Percentiles rank a stretch among this genome's conserved stretches.
phyloP scores from a whole-genome alignment of 1,140 invertebrate genomes.

The Anagrus nilaparvatae region DNA sequence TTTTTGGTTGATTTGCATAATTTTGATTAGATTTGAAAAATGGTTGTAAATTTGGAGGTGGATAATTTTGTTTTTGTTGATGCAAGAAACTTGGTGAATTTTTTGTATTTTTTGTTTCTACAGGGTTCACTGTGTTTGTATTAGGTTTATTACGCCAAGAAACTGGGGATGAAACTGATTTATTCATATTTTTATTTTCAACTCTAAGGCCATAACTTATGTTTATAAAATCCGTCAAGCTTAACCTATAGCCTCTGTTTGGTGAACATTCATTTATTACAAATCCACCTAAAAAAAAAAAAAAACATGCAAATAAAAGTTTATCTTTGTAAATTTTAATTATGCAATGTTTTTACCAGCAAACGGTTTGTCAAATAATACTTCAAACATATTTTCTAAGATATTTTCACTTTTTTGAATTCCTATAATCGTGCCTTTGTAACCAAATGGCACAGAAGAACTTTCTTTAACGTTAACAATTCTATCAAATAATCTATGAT shows the following conservation, averaged over 20 bases:
- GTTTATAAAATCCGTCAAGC: constrained; percentile 49
- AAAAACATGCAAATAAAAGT: background rate
- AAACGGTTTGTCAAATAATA: constrained; percentile 71
- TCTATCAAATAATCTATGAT: constrained; percentile 67
- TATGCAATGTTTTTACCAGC: constrained; percentile 20
- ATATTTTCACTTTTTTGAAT: constrained; percentile 45
- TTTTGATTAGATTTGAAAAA: no score
- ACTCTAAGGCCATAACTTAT: constrained; percentile 43
- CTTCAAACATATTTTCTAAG: constrained; percentile 51
- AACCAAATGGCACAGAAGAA: constrained; percentile 69
- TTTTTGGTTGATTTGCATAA: no score
- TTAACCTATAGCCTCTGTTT: constrained; percentile 44
- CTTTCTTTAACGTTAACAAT: constrained; percentile 66
- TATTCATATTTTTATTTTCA: constrained; percentile 31
- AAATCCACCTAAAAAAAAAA: constrained; percentile 46
- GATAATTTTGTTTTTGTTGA: background rate
- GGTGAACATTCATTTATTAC: constrained; percentile 42
- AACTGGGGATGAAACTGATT: background rate
- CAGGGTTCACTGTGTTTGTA: background rate
- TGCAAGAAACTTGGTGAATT: background rate
- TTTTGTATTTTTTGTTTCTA: background rate
- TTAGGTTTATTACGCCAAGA: no score
- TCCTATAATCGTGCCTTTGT: constrained; percentile 72
- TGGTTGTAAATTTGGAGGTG: no score
- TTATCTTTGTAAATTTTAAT: background rate